Percentiles rank a stretch among this genome's conserved stretches.
These are phyloP conservation scores for Syngnathus floridae DNA, from an alignment of 2,113 vertebrate genomes.

Conservation along the genomic window DNA sequence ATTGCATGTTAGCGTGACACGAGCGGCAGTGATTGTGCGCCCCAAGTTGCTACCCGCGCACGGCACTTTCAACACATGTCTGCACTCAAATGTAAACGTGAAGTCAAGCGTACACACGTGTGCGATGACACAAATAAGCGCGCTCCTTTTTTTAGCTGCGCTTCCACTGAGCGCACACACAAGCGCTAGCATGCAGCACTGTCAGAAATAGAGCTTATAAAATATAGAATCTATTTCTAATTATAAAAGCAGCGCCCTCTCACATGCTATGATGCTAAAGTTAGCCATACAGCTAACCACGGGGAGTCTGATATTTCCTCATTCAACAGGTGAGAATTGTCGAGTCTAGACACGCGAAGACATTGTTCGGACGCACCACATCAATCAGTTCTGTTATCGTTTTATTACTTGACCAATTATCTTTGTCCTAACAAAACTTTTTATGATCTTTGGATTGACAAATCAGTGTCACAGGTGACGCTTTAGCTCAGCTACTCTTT, in stretches of 20 bases:
- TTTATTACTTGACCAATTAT: no score
- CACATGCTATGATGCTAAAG: background rate
- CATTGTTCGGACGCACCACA: background rate
- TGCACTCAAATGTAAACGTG: conserved; percentile 1
- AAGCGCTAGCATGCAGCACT: background rate
- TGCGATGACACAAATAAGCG: conserved; percentile 11
- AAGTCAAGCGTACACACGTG: conserved; percentile 16
- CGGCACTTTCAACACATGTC: background rate
- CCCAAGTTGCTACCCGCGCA: background rate
- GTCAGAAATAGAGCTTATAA: background rate
- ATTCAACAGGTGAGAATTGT: background rate
- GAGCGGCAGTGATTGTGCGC: background rate
- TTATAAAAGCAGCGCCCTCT: background rate
- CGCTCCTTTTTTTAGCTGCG: conserved; percentile 46
- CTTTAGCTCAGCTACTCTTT: background rate
- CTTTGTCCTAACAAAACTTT: background rate
- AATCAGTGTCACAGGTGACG: background rate
- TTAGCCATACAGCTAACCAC: background rate
- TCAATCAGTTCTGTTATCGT: background rate
- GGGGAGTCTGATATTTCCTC: background rate
- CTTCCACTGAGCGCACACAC: background rate
- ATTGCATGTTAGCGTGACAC: background rate
- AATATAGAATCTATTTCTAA: background rate
- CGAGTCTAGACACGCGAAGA: background rate
- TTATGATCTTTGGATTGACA: background rate